Base-by-base conservation (phyloP, 2,888 invertebrate genomes). In the Antheraea assamensis region DNA sequence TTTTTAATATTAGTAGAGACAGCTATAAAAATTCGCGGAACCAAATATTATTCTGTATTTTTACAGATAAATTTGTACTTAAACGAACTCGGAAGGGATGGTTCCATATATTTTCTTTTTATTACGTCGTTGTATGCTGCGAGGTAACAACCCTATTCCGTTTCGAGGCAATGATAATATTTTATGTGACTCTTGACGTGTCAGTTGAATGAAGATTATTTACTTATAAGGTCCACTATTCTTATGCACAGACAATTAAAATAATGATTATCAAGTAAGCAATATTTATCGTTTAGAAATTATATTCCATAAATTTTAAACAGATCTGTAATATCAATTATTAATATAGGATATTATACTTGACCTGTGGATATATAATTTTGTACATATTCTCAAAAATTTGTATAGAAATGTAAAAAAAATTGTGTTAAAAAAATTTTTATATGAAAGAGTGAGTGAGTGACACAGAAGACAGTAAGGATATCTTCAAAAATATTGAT, bases 171-270 rank as follows among this genome's bases (percentile, higher is more conserved):
- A 77, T 76, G 75, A 75, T 73, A 75, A 77, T 70, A 76, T 72
- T 78, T 79, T 75, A 80, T 78, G 77, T 78, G 77, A 80, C 75
- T 73, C 79, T 75, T 79, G 78, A 84, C 81, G 81, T 77, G 77
- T 81, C 79, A 76, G 79, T 81, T 81, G 78, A 85, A 81, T 78
- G 81, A 78, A 80, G 75, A 83, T 82, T 79, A 79, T 79, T 75
- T 77, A 76, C 78, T 76, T 77, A 79, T 78, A 79, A 80, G 79
- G 81, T 35, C 78, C 75, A 77, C 61, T 79, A 82, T 82, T 83
- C 80, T 79, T 82, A 81, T 79, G 27, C 61, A 27, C 1, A 79
- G 78, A 76, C 81, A 79, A 83, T 85, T 83, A 82, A 82, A 79
- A 75, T 84, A 78, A 80, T 79, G 78, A 79, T 80, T 76, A 78